A percentile compares a stretch with the other conserved stretches of the same genome.
These are phyloP conservation scores for Nezara viridula DNA, from an alignment of 2,888 invertebrate species.

Conservation along the genomic window DNA sequence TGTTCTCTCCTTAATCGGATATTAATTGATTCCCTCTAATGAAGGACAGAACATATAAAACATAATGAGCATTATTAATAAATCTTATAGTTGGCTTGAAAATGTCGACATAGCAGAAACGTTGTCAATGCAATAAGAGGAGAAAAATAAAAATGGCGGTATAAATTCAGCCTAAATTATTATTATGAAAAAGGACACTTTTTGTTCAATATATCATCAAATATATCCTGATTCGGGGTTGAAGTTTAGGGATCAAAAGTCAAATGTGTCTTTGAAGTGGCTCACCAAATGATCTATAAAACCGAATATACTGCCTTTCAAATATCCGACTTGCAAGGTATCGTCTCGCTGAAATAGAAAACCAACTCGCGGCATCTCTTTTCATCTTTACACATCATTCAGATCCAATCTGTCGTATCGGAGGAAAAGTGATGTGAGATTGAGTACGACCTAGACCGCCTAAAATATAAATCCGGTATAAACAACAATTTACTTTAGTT, in stretches of 20 bases:
- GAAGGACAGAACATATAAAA: too few relatives aligned
- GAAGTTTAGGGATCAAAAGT: background rate
- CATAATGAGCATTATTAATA: too few relatives aligned
- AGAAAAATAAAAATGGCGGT: too few relatives aligned
- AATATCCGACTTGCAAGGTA: background rate
- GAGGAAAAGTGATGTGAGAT: background rate
- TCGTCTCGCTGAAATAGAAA: background rate
- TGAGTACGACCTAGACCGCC: background rate
- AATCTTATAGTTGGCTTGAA: too few relatives aligned
- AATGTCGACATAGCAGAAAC: too few relatives aligned
- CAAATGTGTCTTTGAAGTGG: background rate
- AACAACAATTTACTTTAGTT: too few relatives aligned
- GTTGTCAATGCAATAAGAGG: too few relatives aligned
- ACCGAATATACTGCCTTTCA: background rate
- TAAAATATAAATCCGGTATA: background rate
- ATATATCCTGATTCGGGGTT: background rate
- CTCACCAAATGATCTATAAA: background rate
- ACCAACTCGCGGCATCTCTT: background rate
- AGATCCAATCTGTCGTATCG: background rate
- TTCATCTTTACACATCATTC: background rate
- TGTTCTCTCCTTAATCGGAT: too few relatives aligned
- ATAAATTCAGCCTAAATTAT: too few relatives aligned
- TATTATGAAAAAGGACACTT: too few relatives aligned
- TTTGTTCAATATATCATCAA: background rate
- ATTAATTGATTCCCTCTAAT: too few relatives aligned